These are phyloP conservation scores for Malurus cyaneus DNA, from an alignment of 2,113 vertebrate species.

Conservation along the genomic window DNA sequence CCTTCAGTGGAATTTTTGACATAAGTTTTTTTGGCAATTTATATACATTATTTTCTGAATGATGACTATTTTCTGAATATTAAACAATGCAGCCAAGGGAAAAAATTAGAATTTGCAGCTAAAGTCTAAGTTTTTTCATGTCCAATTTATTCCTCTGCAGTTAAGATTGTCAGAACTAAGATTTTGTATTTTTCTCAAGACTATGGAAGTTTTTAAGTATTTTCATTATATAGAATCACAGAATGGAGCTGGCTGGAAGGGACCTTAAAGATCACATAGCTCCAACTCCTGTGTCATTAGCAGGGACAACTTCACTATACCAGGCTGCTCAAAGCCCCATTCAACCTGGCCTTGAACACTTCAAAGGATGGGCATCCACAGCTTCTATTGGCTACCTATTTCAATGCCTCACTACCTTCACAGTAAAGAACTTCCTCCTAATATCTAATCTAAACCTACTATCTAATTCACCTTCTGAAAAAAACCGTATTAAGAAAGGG, in stretches of 20 bases:
- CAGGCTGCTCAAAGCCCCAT: background rate
- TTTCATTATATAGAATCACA: background rate
- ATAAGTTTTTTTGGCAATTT: background rate
- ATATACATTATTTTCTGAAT: background rate
- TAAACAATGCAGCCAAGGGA: background rate
- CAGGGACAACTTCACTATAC: background rate
- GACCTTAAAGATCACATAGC: background rate
- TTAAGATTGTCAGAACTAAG: background rate
- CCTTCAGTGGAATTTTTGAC: background rate
- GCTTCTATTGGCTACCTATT: background rate
- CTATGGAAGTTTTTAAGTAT: background rate
- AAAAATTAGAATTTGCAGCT: background rate
- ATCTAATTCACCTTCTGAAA: background rate
- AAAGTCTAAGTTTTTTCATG: background rate
- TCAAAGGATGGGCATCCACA: background rate
- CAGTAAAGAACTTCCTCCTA: background rate
- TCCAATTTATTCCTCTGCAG: background rate
- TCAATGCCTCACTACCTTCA: background rate
- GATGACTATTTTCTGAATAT: background rate
- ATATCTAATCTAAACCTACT: background rate
- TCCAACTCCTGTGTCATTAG: background rate
- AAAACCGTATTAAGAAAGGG: background rate
- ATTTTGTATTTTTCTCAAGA: background rate
- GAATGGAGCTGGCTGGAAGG: background rate
- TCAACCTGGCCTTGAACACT: background rate